Evolutionary conservation across 1,140 invertebrate genomes (phyloP), one percentile per base, ranked within the genome.

Genomic region (Drosophila pectinifera): DNA sequence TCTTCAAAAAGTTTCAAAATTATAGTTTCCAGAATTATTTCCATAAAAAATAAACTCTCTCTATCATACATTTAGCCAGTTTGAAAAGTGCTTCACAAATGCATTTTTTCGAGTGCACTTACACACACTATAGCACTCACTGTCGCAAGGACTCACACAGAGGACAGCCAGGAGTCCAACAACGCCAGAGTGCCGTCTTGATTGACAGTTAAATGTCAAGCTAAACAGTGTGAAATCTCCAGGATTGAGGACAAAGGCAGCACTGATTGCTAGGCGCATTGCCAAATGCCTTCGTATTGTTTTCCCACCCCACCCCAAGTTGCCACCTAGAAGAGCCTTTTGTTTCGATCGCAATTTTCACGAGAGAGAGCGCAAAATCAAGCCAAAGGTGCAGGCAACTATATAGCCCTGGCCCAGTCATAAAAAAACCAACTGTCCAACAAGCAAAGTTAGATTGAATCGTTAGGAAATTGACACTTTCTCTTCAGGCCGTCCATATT

Each of bases 181-280:
- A 84, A 64, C 84, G 80, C 73, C 83, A 48, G 53, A 67, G 45
- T 42, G 73, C 63, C 45, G 42, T 55, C 57, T 76, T 86, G 82
- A 86, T 86, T 86, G 82, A 86, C 82, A 86, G 82, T 77, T 86
- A 86, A 86, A 86, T 86, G 82, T 86, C 83, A 88, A 86, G 82
- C 82, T 86, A 88, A 86, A 86, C 82, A 86, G 82, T 86, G 82
- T 86, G 82, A 86, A 88, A 86, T 88, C 79, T 72, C 64, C 36
- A 26, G 63, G 51, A 69, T 42, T 49, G 68, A 65, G 70, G 63
- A 82, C 79, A 86, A 85, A 77, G 65, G 82, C 79, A 64, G 41
- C 83, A 79, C 83, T 86, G 82, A 86, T 86, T 86, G 82, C 75
- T 88, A 63, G 62, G 62, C 78, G 65, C 83, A 88, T 72, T 88